A percentile compares a stretch with the other conserved stretches of the same genome.
These are phyloP conservation scores for Gasteruption jaculator DNA, from an alignment of 2,888 invertebrate genomes.

Conservation along the genomic window DNA sequence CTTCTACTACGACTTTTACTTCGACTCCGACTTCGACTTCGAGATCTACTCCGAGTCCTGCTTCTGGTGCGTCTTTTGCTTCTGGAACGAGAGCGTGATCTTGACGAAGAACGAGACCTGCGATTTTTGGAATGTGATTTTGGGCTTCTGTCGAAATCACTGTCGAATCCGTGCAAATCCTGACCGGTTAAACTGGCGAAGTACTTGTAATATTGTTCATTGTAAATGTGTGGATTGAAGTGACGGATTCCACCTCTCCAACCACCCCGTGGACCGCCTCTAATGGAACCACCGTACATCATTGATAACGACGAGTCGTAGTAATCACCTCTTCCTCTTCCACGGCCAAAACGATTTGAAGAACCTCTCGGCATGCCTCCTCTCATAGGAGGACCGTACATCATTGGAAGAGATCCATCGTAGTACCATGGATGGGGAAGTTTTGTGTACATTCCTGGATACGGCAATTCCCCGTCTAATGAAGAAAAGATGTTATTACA, in stretches of 20 bases:
- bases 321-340: slow-evolving; percentile 30
- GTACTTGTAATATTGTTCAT: slow-evolving; percentile 57
- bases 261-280: slow-evolving; percentile 26
- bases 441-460: slow-evolving; percentile 35
- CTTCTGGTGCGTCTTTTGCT: slow-evolving; percentile 27
- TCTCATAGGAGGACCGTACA: slow-evolving; percentile 34
- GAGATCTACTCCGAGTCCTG: slow-evolving; percentile 19
- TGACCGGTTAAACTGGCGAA: slow-evolving; percentile 60
- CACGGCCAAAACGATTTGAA: slow-evolving; percentile 26
- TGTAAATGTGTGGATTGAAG: slow-evolving; percentile 47
- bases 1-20: slow-evolving; percentile 26
- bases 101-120: slow-evolving; percentile 23
- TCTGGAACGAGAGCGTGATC: slow-evolving; percentile 28
- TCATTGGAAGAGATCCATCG: slow-evolving; percentile 38
- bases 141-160: slow-evolving; percentile 40
- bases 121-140: slow-evolving; percentile 31
- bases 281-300: slow-evolving; percentile 3
- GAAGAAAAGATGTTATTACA: too few relatives aligned
- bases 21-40: slow-evolving; percentile 27
- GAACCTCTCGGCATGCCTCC: slow-evolving; percentile 30
- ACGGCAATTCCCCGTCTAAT: slow-evolving; percentile 27
- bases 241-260: slow-evolving; percentile 35
- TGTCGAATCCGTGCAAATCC: slow-evolving; percentile 55
- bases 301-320: not conserved
- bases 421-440: slow-evolving; percentile 44